Evolutionary conservation across 2,888 invertebrate genomes (phyloP), one percentile per base, ranked within the genome.

Genomic region (Dexiosoma caninum): DNA sequence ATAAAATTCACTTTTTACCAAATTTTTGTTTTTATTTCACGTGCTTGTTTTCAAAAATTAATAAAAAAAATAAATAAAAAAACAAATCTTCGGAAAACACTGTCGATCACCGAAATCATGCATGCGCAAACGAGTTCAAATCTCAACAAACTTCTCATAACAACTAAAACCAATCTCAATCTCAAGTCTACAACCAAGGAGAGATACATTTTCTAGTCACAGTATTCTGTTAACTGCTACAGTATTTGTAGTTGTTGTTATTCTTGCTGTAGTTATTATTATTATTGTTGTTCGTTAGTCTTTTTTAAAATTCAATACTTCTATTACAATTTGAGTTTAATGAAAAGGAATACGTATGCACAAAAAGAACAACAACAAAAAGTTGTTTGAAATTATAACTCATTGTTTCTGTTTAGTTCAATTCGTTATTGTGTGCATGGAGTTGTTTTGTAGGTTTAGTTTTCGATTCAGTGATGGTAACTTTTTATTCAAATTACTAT

Each of bases 121-220:
- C 70, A 71, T 57, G 70, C 77, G 70, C 81, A 64, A 77, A 72
- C 77, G 64, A 81, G 23, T 62, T 57, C 62, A 74, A 81, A 77
- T 69, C 81, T 69, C 77, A 59, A 77, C 81, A 77, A 77, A 37
- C 81, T 74, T 69, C 81, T 81, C 81, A 64, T 72, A 77, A 77
- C 77, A 81, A 81, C 81, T 81, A 81, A 81, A 77, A 57, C 77
- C 51, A 64, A 74, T 67, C 72, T 60, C 51, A 64, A 74, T 67
- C 72, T 60, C 51, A 69, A 77, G 72, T 59, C 59, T 67, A 10
- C n/a, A 35, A n/a, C 6, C 6, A 27, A 16, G 1, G 46, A 53
- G 77, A 77, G 72, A 77, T 74, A 74, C 81, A 77, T 74, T 77
- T 72, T 57, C 51, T 40, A 70, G 62, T 14, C 57, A 67, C 59